Percentiles rank a stretch among this genome's conserved stretches.
These are phyloP conservation scores for Campoplex nolae DNA, from an alignment of 2,888 invertebrate species.

Conservation along the genomic window DNA sequence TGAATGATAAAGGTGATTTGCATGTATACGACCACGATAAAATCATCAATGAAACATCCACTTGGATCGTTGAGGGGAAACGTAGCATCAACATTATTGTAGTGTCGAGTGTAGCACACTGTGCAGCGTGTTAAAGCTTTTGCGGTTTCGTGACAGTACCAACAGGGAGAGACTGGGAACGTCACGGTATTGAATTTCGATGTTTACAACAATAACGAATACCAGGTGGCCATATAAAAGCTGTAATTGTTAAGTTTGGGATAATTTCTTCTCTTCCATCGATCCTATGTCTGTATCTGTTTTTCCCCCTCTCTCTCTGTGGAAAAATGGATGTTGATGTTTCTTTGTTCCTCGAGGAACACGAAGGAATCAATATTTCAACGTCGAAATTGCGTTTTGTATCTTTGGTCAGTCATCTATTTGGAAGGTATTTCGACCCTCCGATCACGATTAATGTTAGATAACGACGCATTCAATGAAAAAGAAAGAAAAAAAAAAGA, in stretches of 20 bases:
- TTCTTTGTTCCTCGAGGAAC: not conserved
- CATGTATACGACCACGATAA: not conserved
- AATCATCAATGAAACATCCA: constrained; percentile 10
- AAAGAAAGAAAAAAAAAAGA: not conserved
- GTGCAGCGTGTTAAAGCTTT: constrained; percentile 27
- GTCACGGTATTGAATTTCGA: constrained; percentile 22
- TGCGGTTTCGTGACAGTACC: constrained; percentile 14
- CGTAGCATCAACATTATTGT: not conserved
- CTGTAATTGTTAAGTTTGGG: not conserved
- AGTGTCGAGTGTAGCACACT: constrained; percentile 12
- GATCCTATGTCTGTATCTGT: not conserved
- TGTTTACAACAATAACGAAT: constrained; percentile 10
- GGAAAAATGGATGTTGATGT: not conserved
- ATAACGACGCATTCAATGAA: constrained; percentile 15
- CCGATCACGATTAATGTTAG: constrained; percentile 32
- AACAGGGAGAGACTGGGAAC: not conserved
- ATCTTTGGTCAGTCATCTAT: constrained; percentile 12
- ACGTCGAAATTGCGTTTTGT: constrained; percentile 17
- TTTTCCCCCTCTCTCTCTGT: not conserved
- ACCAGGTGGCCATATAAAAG: not conserved
- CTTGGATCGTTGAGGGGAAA: not conserved
- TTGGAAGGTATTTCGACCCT: constrained; percentile 14
- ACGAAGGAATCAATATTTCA: constrained; percentile 15
- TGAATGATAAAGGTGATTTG: not conserved
- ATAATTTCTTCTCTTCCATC: not conserved